Evolutionary conservation across 2,888 invertebrate genomes (phyloP), one percentile per base, ranked within the genome.

Genomic region (Tiliacea citrago): DNA sequence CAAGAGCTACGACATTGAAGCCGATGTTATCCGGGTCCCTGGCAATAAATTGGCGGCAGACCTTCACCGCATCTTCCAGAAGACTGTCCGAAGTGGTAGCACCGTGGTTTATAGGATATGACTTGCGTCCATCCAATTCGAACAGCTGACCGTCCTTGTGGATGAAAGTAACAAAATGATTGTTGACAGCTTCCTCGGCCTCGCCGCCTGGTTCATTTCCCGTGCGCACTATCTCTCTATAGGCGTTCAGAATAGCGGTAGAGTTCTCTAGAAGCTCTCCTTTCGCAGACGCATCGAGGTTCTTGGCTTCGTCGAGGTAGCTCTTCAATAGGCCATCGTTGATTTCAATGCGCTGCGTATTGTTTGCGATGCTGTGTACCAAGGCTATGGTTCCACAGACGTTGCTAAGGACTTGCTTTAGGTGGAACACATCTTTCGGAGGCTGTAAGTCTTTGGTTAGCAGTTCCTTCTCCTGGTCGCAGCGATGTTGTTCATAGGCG

Each of bases 351-450:
- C 97, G 97, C 81, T 98, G 97, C n/a, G 96, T 94, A 92, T 98
- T 99, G 93, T 99, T 99, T 16, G 98, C 99, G 78, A 99, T 97
- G 86, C 99, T 98, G 92, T 99, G 99, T 73, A 99, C 98, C 66
- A 99, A 95, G 10, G 99, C 99, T 81, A 99, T 98, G 2, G 99
- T 99, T 47, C 99, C 99, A 94, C 99, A 99, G 7, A 99, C 99
- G 94, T 99, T 99, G 80, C 98, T 98, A 42, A 99, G 97, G 42
- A 98, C 97, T 94, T 99, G 99, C 88, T 98, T 98, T 95, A 99
- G 97, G 92, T 98, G 98, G 93, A 98, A 99, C 21, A 99, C 95
- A 82, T 97, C 97, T 42, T 97, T 96, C 0, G 97, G 97, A 53
- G 97, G 89, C 42, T 95, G 92, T 78, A 97, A 97, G 0, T 97